Conservation (phyloP, 2,888 invertebrate species). For the Apamea monoglypha region DNA sequence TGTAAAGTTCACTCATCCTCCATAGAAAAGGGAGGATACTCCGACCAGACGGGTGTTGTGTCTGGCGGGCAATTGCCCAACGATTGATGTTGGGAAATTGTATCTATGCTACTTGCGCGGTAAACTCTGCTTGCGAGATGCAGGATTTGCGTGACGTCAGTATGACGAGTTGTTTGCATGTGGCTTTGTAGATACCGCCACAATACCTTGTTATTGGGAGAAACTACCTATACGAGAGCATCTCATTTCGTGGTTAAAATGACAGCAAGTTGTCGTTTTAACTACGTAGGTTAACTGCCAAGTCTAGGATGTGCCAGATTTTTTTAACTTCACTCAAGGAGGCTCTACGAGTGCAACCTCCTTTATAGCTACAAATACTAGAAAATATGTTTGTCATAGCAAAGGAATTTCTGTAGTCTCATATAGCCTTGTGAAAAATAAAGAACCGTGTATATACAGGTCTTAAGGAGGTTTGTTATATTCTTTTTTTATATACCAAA, state of each 20-base stretch:
- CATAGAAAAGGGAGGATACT: too few species aligned
- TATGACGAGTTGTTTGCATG: too few species aligned
- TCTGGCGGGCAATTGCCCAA: too few species aligned
- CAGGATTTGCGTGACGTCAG: too few species aligned
- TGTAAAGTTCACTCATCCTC: too few species aligned
- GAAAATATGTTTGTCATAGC: neutral
- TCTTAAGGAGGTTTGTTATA: neutral
- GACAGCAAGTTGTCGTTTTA: too few species aligned
- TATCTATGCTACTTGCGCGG: too few species aligned
- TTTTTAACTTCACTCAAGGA: neutral
- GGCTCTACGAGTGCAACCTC: neutral
- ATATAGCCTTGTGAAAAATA: slow-evolving; percentile 15
- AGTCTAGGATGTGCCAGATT: neutral
- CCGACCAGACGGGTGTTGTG: too few species aligned
- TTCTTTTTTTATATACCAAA: neutral
- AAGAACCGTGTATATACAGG: neutral
- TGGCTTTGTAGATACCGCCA: too few species aligned
- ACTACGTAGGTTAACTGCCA: neutral
- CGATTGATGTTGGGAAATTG: too few species aligned
- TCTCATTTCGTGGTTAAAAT: neutral
- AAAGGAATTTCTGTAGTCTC: slow-evolving; percentile 32
- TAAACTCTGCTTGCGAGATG: too few species aligned
- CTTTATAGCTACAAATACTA: neutral
- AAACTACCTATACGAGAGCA: neutral
- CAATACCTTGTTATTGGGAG: neutral